These are phyloP conservation scores for Nannobrachium achirus DNA, from an alignment of 2,113 vertebrate genomes.

Conservation along the genomic window DNA sequence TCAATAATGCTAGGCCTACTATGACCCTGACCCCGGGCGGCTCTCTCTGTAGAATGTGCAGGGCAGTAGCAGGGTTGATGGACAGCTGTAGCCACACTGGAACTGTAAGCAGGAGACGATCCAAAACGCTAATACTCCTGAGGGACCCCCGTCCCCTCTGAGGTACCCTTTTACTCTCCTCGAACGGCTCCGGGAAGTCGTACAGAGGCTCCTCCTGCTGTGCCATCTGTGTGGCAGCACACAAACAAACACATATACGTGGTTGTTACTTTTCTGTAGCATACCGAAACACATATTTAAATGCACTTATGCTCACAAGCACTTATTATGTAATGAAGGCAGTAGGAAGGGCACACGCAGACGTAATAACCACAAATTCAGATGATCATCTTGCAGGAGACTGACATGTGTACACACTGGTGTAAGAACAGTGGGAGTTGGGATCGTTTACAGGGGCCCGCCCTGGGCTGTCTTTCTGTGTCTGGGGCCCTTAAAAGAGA, in stretches of 20 bases:
- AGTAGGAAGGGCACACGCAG: not conserved
- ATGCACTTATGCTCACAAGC: too few species aligned
- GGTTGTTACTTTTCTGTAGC: not conserved
- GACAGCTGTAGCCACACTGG: conserved; percentile 89
- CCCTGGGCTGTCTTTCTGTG: too few species aligned
- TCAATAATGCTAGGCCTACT: too few species aligned
- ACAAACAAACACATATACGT: not conserved
- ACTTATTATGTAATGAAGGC: too few species aligned
- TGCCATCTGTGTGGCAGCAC: conserved; percentile 67
- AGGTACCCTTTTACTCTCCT: conserved; percentile 33
- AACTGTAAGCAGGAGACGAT: conserved; percentile 87
- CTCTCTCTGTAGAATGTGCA: conserved; percentile 87
- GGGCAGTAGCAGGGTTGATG: conserved; percentile 86
- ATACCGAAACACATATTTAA: too few species aligned
- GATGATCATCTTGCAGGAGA: too few species aligned
- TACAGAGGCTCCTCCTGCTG: conserved; percentile 82
- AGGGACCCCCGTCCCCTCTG: conserved; percentile 71
- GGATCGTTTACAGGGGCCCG: too few species aligned
- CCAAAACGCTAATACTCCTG: conserved; percentile 84
- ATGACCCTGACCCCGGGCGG: conserved; percentile 88
- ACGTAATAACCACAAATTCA: not conserved
- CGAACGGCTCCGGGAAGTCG: conserved; percentile 74
- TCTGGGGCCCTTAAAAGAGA: too few species aligned
- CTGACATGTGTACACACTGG: too few species aligned
- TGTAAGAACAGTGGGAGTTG: too few species aligned